Percentiles rank a stretch among this genome's conserved stretches.
These are phyloP conservation scores for Suricata suricatta DNA, from an alignment of 2,113 vertebrate genomes.

Conservation along the genomic window DNA sequence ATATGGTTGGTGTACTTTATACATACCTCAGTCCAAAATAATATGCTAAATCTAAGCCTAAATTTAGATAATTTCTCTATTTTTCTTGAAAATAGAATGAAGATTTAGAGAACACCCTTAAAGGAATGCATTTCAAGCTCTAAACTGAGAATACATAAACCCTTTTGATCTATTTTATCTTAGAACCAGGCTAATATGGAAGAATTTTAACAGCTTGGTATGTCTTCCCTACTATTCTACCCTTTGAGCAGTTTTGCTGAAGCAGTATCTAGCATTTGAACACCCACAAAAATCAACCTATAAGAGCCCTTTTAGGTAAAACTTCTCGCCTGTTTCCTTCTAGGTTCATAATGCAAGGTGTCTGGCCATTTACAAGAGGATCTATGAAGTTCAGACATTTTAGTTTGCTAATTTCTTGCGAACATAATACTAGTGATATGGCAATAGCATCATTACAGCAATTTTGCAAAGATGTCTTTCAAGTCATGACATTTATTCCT, in stretches of 20 bases:
- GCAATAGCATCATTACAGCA: background rate
- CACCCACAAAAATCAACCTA: background rate
- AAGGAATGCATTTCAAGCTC: background rate
- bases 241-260: background rate
- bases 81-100: background rate
- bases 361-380: background rate
- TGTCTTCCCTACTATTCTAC: background rate
- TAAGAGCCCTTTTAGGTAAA: background rate
- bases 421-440: background rate
- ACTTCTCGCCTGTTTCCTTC: background rate
- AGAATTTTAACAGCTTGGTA: background rate
- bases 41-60: background rate
- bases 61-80: background rate
- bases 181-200: background rate
- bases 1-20: background rate
- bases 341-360: background rate
- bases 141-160: background rate
- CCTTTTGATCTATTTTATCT: background rate
- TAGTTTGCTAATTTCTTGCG: background rate
- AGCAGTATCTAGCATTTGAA: background rate
- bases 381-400: background rate
- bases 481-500: constrained; percentile 15
- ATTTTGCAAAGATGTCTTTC: constrained; percentile 39
- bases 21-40: background rate
- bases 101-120: background rate